Conservation (phyloP, 1,140 invertebrate species). For the Diachasma alloeum region DNA sequence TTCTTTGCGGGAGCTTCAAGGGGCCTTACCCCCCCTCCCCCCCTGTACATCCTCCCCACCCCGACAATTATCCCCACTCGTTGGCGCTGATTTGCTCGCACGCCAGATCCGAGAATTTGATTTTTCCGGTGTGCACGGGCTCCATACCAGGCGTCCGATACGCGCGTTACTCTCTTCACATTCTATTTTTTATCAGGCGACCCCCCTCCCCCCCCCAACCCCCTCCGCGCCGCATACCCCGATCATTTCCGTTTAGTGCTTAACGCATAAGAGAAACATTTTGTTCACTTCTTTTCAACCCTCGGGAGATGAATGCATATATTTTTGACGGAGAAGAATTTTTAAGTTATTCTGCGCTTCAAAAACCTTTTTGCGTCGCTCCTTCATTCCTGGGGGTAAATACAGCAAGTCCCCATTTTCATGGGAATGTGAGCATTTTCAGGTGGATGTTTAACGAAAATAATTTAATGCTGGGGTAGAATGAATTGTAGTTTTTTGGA, state of each 20-base stretch:
- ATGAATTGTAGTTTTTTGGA: no score
- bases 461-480: no score
- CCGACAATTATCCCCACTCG: constrained; percentile 16
- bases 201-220: background rate
- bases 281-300: constrained; percentile 14
- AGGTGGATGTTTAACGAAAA: background rate
- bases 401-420: background rate
- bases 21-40: constrained; percentile 38
- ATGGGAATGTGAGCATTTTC: background rate
- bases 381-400: background rate
- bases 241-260: background rate
- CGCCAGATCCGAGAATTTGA: constrained; percentile 42
- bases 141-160: constrained; percentile 7
- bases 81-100: background rate
- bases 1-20: constrained; percentile 30
- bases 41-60: background rate
- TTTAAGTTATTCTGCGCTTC: background rate
- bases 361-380: background rate
- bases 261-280: background rate
- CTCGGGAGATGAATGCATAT: constrained; percentile 17
- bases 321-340: no score
- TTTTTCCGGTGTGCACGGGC: constrained; percentile 35
- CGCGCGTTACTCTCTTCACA: constrained; percentile 6
- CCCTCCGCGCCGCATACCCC: background rate
- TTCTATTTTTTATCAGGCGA: background rate